Base-by-base conservation (phyloP, 2,888 invertebrate species). In the Nomada lathburiana region DNA sequence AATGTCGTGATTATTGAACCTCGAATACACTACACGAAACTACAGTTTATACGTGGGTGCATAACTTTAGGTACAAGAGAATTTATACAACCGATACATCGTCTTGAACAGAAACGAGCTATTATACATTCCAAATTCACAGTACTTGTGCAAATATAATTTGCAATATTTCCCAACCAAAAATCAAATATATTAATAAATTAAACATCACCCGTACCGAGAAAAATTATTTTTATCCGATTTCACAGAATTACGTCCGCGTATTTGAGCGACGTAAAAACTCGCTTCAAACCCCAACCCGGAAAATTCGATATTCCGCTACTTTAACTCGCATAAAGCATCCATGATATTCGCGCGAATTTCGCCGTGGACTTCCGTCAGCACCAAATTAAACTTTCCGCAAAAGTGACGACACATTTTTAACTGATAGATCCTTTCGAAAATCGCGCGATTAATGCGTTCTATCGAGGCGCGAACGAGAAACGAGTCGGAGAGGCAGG, bases 1-100 rank as follows among this genome's bases (percentile, higher is more conserved):
- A 70, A 67, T 79, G 73, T 23, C 42, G 81, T 64, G 57, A 70
- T 67, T 76, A 86, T 77, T 76, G 68, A 69, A 60, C 59, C 65
- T 55, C 57, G 47, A 50, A 20, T 65, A 64, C 18, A 42, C 11
- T 36, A 63, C 47, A 71, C 68, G 60, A 76, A 80, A 80, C 64
- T 59, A 50, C 26, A 29, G 67, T 63, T 50, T 7, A n/a, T 18
- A 23, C 11, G 13, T n/a, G n/a, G 16, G 3, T 5, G 23, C 23
- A 3, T n/a, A 42, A 26, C 5, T 1, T 18, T 5, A 2, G 13
- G 3, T 2, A 2, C 42, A 3, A 42, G 20, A 18, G 10, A 36
- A 36, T 29, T 36, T 57, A 29, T 23, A 7, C 20, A 3, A 23
- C 26, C 13, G 26, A 16, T 16, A 1, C 7, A 62, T 20, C 20